Evolutionary conservation across 1,140 invertebrate species (phyloP), one percentile per base, ranked within the genome.

Genomic region (Phthorimaea operculella): DNA sequence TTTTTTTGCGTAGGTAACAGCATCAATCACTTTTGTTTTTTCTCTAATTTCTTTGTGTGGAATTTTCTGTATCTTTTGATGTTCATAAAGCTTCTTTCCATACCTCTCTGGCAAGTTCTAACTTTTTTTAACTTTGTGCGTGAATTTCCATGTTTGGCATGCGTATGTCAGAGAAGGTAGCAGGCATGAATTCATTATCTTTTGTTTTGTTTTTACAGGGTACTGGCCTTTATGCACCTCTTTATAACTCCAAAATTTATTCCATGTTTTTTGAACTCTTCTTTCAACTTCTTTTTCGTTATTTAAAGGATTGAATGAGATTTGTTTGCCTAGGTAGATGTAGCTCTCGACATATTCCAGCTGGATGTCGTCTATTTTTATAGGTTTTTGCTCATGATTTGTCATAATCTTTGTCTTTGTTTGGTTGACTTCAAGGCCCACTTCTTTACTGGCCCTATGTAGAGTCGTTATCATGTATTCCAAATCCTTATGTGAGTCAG

Each of bases 171-270:
- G 6, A 28, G 21, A 28, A 28, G 21, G 21, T 6, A 28, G 21
- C 2, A 28, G 21, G 21, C 21, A 28, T 28, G 21, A 28, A 6
- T 28, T 28, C 21, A 28, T 28, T 28, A 28, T 28, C 21, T 28
- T 28, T 28, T 6, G 2, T 6, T 28, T 28, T 28, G 21, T 28
- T 28, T 28, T 28, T 6, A 28, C 21, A 28, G 21, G 21, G 21
- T 28, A 28, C 6, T 28, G 21, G 21, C 21, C 21, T 28, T 28
- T 28, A 28, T 4, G 21, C 21, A 52, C 36, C 16, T 52, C 51
- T 39, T 34, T 34, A 11, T 36, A 15, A 15, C 51, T 52, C 51
- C 51, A 52, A 16, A 36, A 52, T 36, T 52, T 36, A 16, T 16
- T 34, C 51, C 51, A 52, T 4, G 51, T 12, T 9, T 16, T 12